Percentiles rank a stretch among this genome's conserved stretches.
Conservation (phyloP, 2,797 vertebrate species). For the Ficedula albicollis region DNA sequence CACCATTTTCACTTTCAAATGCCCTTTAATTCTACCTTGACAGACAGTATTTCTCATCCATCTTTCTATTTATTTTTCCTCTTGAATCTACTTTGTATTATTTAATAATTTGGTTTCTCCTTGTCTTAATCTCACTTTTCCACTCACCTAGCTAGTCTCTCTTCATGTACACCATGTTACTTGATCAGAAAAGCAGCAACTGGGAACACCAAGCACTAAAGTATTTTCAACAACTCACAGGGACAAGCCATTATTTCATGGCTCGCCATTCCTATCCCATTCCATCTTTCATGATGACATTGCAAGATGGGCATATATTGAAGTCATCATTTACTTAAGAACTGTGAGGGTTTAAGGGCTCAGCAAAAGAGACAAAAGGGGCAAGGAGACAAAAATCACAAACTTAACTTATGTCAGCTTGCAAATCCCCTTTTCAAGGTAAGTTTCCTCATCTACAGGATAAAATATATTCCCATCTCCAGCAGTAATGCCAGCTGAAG, state of each 20-base stretch:
- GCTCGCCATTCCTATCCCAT: neutral
- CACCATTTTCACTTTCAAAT: neutral
- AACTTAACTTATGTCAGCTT: neutral
- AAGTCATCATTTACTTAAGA: neutral
- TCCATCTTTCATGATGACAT: neutral
- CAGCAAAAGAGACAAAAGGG: neutral
- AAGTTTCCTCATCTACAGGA: neutral
- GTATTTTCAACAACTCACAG: neutral
- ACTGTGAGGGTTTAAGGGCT: neutral
- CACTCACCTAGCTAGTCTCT: neutral
- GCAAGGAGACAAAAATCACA: neutral
- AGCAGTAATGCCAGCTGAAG: neutral
- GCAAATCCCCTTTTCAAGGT: neutral
- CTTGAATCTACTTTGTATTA: neutral
- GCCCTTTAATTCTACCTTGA: neutral
- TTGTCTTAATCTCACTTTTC: neutral
- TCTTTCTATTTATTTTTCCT: neutral
- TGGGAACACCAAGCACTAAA: neutral
- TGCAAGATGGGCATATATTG: neutral
- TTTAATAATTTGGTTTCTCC: neutral
- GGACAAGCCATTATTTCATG: neutral
- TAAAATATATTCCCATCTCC: neutral
- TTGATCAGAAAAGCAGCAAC: neutral
- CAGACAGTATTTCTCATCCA: neutral
- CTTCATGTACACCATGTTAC: accelerated